phyloP scores from a whole-genome alignment of 2,113 vertebrate genomes.

The Athene cunicularia region DNA sequence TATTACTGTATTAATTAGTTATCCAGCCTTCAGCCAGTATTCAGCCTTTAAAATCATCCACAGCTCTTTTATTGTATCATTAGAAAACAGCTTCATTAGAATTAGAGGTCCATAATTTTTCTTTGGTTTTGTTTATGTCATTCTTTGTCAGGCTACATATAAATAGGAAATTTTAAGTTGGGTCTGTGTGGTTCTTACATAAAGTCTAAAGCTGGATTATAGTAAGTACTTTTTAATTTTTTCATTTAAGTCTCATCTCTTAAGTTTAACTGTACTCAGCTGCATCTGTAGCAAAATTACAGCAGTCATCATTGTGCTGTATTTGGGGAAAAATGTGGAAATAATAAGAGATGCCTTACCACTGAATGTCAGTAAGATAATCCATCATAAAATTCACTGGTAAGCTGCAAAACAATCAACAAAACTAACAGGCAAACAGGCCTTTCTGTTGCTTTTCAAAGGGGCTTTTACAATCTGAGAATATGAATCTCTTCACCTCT shows the following conservation, averaged over 20 bases:
- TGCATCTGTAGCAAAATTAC: neutral
- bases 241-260: neutral
- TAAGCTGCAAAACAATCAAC: neutral
- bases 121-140: neutral
- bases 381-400: neutral
- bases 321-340: neutral
- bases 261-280: neutral
- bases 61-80: neutral
- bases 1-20: neutral
- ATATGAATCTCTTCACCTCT: neutral
- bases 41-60: neutral
- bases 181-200: neutral
- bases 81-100: neutral
- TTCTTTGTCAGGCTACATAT: neutral
- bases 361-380: neutral
- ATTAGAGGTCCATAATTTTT: neutral
- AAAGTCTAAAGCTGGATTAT: slow-evolving; percentile 26
- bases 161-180: neutral
- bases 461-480: neutral
- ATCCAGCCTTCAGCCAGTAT: neutral
- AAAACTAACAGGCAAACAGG: neutral
- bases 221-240: neutral
- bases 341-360: neutral
- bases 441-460: neutral
- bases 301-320: neutral